Evolutionary conservation across 2,888 invertebrate genomes (phyloP).

Genomic region (Diplolepis rosae): DNA sequence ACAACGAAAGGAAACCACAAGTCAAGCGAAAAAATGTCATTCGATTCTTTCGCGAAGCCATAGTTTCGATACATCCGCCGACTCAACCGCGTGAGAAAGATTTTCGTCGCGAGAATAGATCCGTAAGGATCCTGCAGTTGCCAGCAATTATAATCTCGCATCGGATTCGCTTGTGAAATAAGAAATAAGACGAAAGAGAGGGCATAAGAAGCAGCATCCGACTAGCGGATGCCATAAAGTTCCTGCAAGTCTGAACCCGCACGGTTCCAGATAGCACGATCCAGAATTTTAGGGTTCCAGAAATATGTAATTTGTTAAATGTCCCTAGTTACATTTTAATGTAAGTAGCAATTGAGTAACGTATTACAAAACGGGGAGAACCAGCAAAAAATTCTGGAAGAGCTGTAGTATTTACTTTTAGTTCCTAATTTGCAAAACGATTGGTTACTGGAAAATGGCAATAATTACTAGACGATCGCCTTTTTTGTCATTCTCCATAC

Average conservation of each 20-base stretch:
- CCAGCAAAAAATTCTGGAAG: no score
- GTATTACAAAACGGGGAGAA: no score
- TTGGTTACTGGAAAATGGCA: no score
- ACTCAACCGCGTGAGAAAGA: not conserved
- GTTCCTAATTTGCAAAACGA: no score
- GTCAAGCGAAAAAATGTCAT: slow-evolving; percentile 6
- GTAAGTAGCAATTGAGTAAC: no score
- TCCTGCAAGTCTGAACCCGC: not conserved
- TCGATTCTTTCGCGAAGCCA: slow-evolving; percentile 24
- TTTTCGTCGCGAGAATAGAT: slow-evolving; percentile 4
- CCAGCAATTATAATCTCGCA: slow-evolving; percentile 10
- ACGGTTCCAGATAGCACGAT: not conserved
- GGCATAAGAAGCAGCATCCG: slow-evolving; percentile 16
- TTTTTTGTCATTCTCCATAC: no score
- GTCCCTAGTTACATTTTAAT: no score
- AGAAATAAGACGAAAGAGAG: slow-evolving; percentile 17
- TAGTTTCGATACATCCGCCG: slow-evolving; percentile 1
- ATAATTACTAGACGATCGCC: no score
- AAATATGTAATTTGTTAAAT: not conserved
- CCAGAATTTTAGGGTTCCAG: not conserved
- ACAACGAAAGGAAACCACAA: slow-evolving; percentile 20
- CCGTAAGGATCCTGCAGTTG: slow-evolving; percentile 4
- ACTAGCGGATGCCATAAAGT: slow-evolving; percentile 21
- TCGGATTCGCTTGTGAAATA: not conserved
- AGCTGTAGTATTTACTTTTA: no score